Evolutionary conservation across 1,140 invertebrate species (phyloP).

Genomic region (Neodiprion lecontei): DNA sequence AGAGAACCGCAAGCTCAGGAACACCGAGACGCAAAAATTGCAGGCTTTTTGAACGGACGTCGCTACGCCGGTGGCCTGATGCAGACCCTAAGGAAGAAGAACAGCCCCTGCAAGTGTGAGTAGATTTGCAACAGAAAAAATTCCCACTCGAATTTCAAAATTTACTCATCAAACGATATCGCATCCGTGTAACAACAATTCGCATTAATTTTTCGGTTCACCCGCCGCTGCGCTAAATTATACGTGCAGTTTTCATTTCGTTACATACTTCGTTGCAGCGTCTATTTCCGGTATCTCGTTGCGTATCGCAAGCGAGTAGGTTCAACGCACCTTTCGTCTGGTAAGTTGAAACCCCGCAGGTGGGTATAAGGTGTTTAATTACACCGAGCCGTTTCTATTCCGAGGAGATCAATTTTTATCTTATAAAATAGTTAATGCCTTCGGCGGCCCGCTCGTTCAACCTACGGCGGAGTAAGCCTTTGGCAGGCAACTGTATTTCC

Average conservation of each 20-base stretch:
- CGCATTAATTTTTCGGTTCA: too few relatives aligned
- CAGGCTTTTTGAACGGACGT: conserved; percentile 6
- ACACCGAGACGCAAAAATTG: neutral
- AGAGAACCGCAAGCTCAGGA: neutral
- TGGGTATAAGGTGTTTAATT: neutral
- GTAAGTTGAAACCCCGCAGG: too few relatives aligned
- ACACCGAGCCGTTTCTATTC: neutral
- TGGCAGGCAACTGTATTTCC: neutral
- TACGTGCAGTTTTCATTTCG: too few relatives aligned
- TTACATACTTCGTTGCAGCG: too few relatives aligned
- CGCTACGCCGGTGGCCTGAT: conserved; percentile 58
- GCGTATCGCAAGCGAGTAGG: too few relatives aligned
- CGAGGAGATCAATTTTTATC: neutral
- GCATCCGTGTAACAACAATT: too few relatives aligned
- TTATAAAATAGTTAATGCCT: neutral
- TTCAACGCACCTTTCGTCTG: too few relatives aligned
- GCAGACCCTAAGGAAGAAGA: conserved; percentile 89
- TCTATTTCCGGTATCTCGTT: too few relatives aligned
- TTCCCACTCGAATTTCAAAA: neutral
- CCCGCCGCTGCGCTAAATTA: too few relatives aligned
- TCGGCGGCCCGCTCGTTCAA: neutral
- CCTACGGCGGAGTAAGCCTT: too few relatives aligned
- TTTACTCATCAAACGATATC: neutral
- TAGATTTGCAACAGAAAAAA: conserved; percentile 40
- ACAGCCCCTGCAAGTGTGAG: conserved; percentile 89